Base-by-base conservation (phyloP, 2,797 vertebrate genomes). In the Hipposideros larvatus region DNA sequence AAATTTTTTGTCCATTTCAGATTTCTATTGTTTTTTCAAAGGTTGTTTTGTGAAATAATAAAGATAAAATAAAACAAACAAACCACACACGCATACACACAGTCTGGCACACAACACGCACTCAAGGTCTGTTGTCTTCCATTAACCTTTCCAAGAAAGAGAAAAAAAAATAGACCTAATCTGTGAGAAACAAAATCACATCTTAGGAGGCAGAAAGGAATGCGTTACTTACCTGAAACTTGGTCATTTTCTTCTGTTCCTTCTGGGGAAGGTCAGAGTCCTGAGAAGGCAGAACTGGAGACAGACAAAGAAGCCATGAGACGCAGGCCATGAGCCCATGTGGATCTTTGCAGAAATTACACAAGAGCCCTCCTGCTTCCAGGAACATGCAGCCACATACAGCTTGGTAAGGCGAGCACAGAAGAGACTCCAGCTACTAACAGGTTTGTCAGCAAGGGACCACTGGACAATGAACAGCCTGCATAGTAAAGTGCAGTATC, bases 211-310 rank as follows among this genome's bases (percentile, higher is more conserved):
- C 21, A 79, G 57, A 82, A 82, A 93, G 24, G 18, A 46, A 82
- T 34, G n/a, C 24, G 31, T 92, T 78, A 48, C n/a, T 73, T 75
- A 97, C 97, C 92, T 89, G 87, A 68, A 96, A 89, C 28, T 16
- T 8, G 63, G 74, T 89, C 94, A 96, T 96, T 46, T 93, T 78
- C 73, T 96, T 63, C 70, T 51, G 43, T 41, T 91, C 34, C 68
- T 73, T 65, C 57, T 51, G 68, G 43, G 86, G 68, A 88, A 97
- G n/a, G 15, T 93, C 89, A 89, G 51, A 41, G 19, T 94, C 68
- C 63, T 68, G 90, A 70, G 78, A 71, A 77, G 73, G 78, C 83
- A 63, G 73, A 85, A 57, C 90, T 97, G 37, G 13, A n/a, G 57
- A 95, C 78, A 28, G 78, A 85, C n/a, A 77, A 83, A 82, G 83